Conservation (phyloP, 2,113 vertebrate species). For the Astur gentilis region DNA sequence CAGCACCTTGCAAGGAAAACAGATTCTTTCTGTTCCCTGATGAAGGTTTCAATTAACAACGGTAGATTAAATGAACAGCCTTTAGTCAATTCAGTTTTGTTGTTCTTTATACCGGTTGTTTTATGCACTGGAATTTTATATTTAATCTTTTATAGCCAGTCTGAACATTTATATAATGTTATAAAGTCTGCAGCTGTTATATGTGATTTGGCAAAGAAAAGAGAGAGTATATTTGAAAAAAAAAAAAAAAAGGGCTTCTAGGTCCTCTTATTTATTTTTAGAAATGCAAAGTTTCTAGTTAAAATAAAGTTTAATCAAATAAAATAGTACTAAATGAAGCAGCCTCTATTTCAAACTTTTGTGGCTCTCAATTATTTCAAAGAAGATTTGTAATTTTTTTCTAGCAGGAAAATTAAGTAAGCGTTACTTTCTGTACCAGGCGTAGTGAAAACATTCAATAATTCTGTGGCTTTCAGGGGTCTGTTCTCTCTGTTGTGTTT, state of each 20-base stretch:
- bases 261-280: neutral
- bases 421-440: neutral
- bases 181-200: constrained; percentile 57
- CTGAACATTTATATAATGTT: constrained; percentile 55
- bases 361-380: neutral
- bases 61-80: neutral
- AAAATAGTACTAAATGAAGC: neutral
- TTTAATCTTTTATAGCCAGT: constrained; percentile 40
- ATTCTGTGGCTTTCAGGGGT: neutral
- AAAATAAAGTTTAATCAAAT: neutral
- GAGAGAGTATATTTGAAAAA: neutral
- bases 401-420: neutral
- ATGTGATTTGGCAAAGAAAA: constrained; percentile 52
- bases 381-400: neutral
- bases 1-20: constrained; percentile 49
- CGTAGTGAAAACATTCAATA: neutral
- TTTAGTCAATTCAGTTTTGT: neutral
- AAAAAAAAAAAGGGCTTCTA: neutral
- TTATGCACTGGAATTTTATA: constrained; percentile 27
- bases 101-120: neutral
- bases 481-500: neutral
- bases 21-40: neutral
- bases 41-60: constrained; percentile 12
- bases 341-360: neutral
- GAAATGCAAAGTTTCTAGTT: constrained; percentile 9